Evolutionary conservation across 2,797 vertebrate species (phyloP).

Genomic region (Gallinago stenura): DNA sequence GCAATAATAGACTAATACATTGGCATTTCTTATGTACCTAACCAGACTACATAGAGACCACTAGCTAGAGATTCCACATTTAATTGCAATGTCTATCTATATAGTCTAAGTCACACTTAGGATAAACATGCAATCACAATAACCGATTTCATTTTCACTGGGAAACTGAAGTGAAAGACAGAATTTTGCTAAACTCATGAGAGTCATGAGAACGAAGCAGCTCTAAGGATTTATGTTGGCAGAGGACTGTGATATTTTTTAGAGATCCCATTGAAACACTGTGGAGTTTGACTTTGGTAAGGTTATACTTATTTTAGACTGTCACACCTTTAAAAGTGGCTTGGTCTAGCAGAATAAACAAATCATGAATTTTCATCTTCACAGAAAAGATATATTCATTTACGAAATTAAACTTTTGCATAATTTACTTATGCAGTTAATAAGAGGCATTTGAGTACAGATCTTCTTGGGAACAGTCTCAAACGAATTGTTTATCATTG

Average conservation of each 20-base stretch:
- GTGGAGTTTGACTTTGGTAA: background rate
- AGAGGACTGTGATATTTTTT: background rate
- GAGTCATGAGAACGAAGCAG: background rate
- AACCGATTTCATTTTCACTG: background rate
- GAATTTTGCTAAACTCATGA: background rate
- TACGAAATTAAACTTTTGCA: background rate
- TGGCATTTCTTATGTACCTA: background rate
- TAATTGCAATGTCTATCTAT: background rate
- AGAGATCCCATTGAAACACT: background rate
- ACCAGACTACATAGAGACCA: background rate
- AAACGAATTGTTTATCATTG: constrained; percentile 83
- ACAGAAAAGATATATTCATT: background rate
- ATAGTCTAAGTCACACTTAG: background rate
- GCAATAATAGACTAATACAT: background rate
- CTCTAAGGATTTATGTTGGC: background rate
- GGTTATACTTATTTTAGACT: background rate
- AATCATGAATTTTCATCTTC: background rate
- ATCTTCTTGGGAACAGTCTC: constrained; percentile 81
- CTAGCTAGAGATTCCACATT: background rate
- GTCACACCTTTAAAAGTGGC: background rate
- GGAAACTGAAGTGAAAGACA: background rate
- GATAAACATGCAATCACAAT: background rate
- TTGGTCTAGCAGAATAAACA: background rate
- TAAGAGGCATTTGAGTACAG: constrained; percentile 82
- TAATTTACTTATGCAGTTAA: constrained; percentile 83